Base-by-base conservation (phyloP, 1,140 invertebrate species). In the Panagrolaimus sp. region DNA sequence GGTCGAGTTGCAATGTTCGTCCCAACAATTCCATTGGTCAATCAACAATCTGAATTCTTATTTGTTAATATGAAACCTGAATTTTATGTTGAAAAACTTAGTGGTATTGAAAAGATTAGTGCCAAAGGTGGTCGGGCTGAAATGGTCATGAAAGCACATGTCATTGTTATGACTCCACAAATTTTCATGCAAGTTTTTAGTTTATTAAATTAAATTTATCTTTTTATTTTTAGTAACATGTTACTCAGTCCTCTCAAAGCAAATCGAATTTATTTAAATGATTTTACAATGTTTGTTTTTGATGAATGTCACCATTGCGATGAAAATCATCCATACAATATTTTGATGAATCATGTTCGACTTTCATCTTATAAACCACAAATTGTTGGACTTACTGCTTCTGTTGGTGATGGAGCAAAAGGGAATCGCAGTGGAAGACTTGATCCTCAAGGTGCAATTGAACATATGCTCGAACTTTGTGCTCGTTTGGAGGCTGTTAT, bases 21-120 rank as follows among this genome's bases (percentile, higher is more conserved):
- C 7, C 77, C 77, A 26, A 78, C 78, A 14, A 73, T 81, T 17
- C 76, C 77, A n/a, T 64, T 78, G 15, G 78, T 78, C 9, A 70
- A 70, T 44, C 77, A 78, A 45, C 77, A 78, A 65, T 26, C 63
- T 24, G 43, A 69, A 45, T 43, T 63, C n/a, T 58, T 58, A 44
- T 26, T 64, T 14, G n/a, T n/a, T 26, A 71, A 65, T 55, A 15
- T 78, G 14, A 38, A 21, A 9, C 47, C 45, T 14, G 45, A 58
- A 28, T 58, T 58, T 24, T 21, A 12, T 3, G 52, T 58, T n/a
- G 28, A 21, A n/a, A 12, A 21, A 21, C 21, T 58, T 21, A 58
- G 52, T 58, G 52, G 52, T 17, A n/a, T 28, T n/a, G 52, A 58
- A 58, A 58, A 58, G 17, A 28, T 28, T 3, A 58, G 28, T 26